Evolutionary conservation across 2,888 invertebrate species (phyloP), one percentile per base, ranked within the genome.

Genomic region (Pterostichus madidus): DNA sequence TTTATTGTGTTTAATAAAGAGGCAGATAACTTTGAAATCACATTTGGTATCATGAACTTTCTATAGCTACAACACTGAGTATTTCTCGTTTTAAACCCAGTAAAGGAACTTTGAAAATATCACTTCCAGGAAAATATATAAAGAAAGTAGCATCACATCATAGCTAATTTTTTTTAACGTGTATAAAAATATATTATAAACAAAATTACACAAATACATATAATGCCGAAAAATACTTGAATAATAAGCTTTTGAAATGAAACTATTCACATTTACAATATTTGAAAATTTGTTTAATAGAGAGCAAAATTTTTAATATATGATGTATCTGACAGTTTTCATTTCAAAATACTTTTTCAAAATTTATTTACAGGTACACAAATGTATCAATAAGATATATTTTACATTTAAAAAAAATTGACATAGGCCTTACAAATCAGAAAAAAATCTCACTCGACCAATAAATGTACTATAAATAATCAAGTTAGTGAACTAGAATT

Each of bases 81-180:
- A 32, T 64, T 8, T 64, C 24, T 17, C 6, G 11, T 49, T 24
- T 49, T 24, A 73, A 64, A 68, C 10, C 24, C 68, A 71, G 10
- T 39, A 71, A 81, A 61, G 81, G 46, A 75, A 75, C 59, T 73
- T 75, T 35, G 11, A 81, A 81, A 75, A 59, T 81, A 81, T 81
- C 81, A 81, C 75, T 80, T 64, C 24, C 24, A 24, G 24, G 24
- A 24, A 24, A 24, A 24, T 24, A 24, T 24, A 2, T 61, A 75
- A 81, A 59, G 31, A 81, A 46, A 81, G 44, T 44, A 68, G 32
- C 31, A 11, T 52, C 15, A 24, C 53, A 24, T 59, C 31, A 1
- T 24, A 59, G 59, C 17, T 59, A 31, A 59, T 2, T 31, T 31
- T 24, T 59, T 24, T 39, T 35, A 64, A 64, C 35, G 64, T n/a